Evolutionary conservation across 2,797 vertebrate species (phyloP), one percentile per base, ranked within the genome.

Genomic region (Urosaurus nigricauda): DNA sequence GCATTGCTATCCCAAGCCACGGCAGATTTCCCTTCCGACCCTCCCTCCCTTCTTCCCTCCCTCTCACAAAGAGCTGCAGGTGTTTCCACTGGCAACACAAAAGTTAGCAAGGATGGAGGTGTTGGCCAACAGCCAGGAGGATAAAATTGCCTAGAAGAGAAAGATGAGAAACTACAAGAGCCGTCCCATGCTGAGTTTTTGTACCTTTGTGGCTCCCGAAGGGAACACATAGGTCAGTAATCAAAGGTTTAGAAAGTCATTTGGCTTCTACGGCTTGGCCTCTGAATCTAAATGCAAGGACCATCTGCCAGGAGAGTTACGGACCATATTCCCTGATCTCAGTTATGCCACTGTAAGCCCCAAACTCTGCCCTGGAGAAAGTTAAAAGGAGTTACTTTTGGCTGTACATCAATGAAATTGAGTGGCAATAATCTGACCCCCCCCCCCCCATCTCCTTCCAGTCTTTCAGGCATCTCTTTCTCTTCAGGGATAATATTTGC

Each of bases 131-230:
- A 17, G 92, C 94, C 95, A 95, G 87, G 89, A 94, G 92, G 94
- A 91, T 92, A 93, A 93, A 94, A 95, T 94, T 94, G 93, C 91
- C 95, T 94, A 90, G 89, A 91, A 87, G 87, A 60, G 14, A 90
- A 82, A 74, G 43, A 56, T 87, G 85, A 91, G 89, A 90, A 91
- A 94, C 91, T 13, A 19, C 0, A 60, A 88, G 92, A 93, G 92
- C 93, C 90, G 83, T 94, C 95, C 89, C 95, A 95, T 90, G 94
- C 95, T 96, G 95, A 95, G 95, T 91, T 94, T 94, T 96, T 96
- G 94, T 95, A 94, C 90, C 95, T 93, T 91, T 91, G 87, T 94
- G 90, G 93, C 93, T 96, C 94, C 90, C 85, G 73, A 92, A 94
- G 90, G 84, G 92, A 95, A 94, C 90, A 19, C 89, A 94, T 88